phyloP scores from a whole-genome alignment of 2,888 invertebrate genomes.

The Linyphia triangularis region DNA sequence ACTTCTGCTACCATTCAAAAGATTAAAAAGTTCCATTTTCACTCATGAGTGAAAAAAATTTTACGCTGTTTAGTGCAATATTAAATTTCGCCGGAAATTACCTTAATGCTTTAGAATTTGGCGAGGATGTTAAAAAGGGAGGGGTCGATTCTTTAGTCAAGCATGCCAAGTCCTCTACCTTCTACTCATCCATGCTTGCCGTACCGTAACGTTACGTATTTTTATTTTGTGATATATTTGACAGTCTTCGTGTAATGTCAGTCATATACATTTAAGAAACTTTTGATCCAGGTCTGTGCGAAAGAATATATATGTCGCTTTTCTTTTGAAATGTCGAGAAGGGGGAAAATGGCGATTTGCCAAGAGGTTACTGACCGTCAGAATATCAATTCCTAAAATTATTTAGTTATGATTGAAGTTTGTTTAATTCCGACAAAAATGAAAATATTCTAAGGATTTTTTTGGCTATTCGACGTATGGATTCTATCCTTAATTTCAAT shows the following conservation, averaged over 20 bases:
- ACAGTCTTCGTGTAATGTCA: not conserved
- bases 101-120: not conserved
- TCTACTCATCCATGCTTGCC: constrained; percentile 7
- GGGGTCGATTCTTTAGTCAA: not conserved
- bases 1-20: too few relatives aligned
- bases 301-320: constrained; percentile 1
- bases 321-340: not conserved
- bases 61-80: too few relatives aligned
- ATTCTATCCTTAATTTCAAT: too few relatives aligned
- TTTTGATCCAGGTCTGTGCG: not conserved
- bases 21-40: too few relatives aligned
- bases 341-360: constrained; percentile 40
- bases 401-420: too few relatives aligned
- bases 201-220: not conserved
- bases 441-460: too few relatives aligned
- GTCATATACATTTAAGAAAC: not conserved
- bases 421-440: too few relatives aligned
- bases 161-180: not conserved
- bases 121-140: not conserved
- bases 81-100: not conserved
- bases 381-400: too few relatives aligned
- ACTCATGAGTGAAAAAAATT: too few relatives aligned
- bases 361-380: constrained; percentile 50
- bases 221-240: not conserved
- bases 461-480: too few relatives aligned